phyloP scores from a whole-genome alignment of 64 coral and sea anemone genomes.

The Montipora efflorescens region DNA sequence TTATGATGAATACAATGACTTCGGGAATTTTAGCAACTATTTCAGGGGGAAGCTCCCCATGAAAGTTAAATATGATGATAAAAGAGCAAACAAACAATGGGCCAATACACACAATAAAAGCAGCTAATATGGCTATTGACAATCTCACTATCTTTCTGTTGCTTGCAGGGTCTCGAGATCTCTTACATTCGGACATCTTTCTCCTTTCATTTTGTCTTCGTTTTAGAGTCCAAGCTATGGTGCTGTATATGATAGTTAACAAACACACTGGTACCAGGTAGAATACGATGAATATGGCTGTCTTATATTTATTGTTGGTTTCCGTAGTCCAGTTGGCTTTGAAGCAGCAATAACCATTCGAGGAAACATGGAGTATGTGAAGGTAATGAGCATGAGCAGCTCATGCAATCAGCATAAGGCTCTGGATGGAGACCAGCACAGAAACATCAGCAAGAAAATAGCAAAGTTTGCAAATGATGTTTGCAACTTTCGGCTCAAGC shows the following conservation, averaged over 20 bases:
- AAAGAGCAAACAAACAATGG: background rate
- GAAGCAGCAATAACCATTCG: background rate
- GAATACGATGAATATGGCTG: background rate
- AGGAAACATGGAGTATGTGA: background rate
- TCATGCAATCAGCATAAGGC: too few relatives aligned
- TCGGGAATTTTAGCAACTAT: background rate
- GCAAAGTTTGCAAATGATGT: constrained; percentile 5
- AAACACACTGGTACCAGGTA: background rate
- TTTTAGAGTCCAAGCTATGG: constrained; percentile 1
- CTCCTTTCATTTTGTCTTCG: background rate
- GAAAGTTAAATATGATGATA: background rate
- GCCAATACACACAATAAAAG: constrained; percentile 14
- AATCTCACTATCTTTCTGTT: background rate
- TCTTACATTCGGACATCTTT: background rate
- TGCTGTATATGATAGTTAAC: background rate
- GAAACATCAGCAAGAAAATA: constrained; percentile 47
- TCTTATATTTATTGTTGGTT: background rate
- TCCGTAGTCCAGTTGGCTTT: background rate
- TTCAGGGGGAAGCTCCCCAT: background rate
- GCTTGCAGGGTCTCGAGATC: background rate
- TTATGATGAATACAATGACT: background rate
- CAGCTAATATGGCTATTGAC: background rate
- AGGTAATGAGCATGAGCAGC: constrained; percentile 1
- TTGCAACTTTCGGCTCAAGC: background rate
- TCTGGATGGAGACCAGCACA: too few relatives aligned